Evolutionary conservation across 2,888 invertebrate genomes (phyloP).

Genomic region (Julus scandinavius): DNA sequence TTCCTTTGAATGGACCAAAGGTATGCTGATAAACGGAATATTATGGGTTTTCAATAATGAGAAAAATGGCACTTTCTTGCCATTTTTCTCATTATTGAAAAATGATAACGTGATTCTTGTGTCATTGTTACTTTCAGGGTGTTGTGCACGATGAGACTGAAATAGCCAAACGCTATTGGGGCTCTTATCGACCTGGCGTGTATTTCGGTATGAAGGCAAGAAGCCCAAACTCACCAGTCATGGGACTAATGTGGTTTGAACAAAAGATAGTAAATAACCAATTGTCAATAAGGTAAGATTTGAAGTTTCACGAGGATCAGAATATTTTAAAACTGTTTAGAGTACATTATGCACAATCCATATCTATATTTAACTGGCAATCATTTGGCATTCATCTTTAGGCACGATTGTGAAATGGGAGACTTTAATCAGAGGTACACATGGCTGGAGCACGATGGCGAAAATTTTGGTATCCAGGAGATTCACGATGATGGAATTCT

Average conservation of each 20-base stretch:
- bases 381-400: conserved; percentile 63
- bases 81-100: no score
- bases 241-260: conserved; percentile 97
- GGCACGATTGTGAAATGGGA: conserved; percentile 93
- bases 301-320: not conserved
- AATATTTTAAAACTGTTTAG: not conserved
- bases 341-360: not conserved
- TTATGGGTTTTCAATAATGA: not conserved
- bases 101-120: not conserved
- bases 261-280: conserved; percentile 69
- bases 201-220: conserved; percentile 93
- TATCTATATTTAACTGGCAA: no score
- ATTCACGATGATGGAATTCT: conserved; percentile 83
- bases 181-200: conserved; percentile 86
- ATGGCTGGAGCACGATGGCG: conserved; percentile 94
- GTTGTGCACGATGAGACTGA: not conserved
- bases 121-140: not conserved
- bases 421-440: conserved; percentile 84
- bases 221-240: conserved; percentile 86
- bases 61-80: not conserved
- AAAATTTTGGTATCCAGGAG: conserved; percentile 89
- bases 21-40: conserved; percentile 65
- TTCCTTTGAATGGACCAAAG: conserved; percentile 82
- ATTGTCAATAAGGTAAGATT: conserved; percentile 76
- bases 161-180: conserved; percentile 78